Conservation (phyloP, 2,797 vertebrate species). For the Helarctos malayanus region DNA sequence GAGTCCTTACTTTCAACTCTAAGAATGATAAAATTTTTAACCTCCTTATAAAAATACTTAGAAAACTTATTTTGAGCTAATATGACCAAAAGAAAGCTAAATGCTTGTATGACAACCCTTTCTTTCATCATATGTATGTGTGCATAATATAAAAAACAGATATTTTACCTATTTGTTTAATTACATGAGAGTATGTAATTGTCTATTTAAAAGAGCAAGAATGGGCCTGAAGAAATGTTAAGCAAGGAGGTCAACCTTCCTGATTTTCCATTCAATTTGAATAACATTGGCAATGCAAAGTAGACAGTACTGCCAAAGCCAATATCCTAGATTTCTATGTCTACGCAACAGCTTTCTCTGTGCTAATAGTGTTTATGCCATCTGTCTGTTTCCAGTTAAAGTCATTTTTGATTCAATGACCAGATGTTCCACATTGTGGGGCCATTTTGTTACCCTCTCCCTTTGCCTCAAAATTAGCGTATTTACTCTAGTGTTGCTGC, state of each 20-base stretch:
- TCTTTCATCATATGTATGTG: neutral
- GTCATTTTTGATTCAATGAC: constrained; percentile 77
- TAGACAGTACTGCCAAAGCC: constrained; percentile 70
- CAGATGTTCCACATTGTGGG: constrained; percentile 73
- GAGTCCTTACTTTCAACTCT: constrained; percentile 1
- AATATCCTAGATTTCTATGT: constrained; percentile 63
- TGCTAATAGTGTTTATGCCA: constrained; percentile 78
- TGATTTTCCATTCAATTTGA: constrained; percentile 39
- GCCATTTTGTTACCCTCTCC: constrained; percentile 35
- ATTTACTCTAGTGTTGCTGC: neutral
- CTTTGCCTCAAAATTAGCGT: constrained; percentile 52
- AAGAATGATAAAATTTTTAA: neutral
- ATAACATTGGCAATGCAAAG: constrained; percentile 59
- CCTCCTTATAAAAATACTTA: neutral
- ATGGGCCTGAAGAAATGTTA: constrained; percentile 4
- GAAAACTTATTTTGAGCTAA: constrained; percentile 30
- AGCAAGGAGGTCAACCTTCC: neutral
- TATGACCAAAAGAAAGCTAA: constrained; percentile 52
- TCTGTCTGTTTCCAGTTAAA: constrained; percentile 82
- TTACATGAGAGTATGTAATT: neutral
- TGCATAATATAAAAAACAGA: neutral
- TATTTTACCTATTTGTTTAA: neutral
- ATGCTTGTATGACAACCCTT: neutral
- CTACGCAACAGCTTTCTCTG: constrained; percentile 76
- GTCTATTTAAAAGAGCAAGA: constrained; percentile 25